Evolutionary conservation across 2,113 vertebrate species (phyloP).

Genomic region (Chunga burmeisteri): DNA sequence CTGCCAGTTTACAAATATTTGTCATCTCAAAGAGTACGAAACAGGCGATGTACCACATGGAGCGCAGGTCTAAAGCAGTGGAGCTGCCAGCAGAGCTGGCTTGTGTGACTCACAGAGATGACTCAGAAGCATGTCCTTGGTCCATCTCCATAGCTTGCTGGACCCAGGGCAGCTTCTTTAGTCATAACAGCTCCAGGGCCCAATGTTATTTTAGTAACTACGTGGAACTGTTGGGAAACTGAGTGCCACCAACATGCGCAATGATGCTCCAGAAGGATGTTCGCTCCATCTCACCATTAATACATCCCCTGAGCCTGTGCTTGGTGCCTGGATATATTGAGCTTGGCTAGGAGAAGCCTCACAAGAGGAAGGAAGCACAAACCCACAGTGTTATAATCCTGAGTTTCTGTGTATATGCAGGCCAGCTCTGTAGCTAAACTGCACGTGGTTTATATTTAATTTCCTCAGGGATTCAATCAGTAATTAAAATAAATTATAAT

Average conservation of each 20-base stretch:
- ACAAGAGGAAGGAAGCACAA: background rate
- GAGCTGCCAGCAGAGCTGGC: background rate
- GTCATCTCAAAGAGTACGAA: background rate
- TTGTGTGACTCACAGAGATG: background rate
- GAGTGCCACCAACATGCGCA: accelerated
- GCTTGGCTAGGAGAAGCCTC: background rate
- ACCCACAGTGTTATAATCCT: background rate
- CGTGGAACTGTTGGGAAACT: background rate
- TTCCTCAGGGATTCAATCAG: slow-evolving; percentile 11
- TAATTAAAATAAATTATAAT: slow-evolving; percentile 59
- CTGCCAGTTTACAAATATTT: background rate
- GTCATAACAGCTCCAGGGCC: background rate
- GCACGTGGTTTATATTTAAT: background rate
- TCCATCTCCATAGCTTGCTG: background rate
- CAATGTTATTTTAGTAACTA: background rate
- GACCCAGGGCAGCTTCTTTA: background rate
- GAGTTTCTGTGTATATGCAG: background rate
- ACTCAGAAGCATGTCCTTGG: background rate
- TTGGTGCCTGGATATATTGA: background rate
- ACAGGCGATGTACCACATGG: background rate
- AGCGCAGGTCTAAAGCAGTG: background rate
- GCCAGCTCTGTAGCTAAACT: background rate
- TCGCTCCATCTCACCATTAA: background rate
- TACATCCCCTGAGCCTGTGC: background rate
- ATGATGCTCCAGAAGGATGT: background rate